phyloP scores from a whole-genome alignment of 37 sponge, comb jelly and placozoan species.

The Oscarella lobularis region DNA sequence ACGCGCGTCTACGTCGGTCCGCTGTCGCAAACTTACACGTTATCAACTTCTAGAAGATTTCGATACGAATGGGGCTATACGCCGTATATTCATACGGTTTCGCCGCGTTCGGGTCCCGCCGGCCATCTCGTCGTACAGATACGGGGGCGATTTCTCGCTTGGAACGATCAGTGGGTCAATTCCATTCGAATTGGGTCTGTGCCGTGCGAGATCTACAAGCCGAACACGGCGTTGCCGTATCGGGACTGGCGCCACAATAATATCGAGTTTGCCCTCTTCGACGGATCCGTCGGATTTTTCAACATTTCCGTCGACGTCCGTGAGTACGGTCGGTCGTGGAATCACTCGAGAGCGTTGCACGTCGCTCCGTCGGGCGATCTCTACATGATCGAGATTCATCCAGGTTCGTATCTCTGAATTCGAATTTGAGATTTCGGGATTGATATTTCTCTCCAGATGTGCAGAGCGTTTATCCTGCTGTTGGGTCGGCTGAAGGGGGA shows the following conservation, averaged over 20 bases:
- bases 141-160: not conserved
- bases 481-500: slow-evolving; percentile 37
- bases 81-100: not conserved
- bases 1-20: not conserved
- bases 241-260: not conserved
- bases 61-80: not conserved
- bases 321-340: slow-evolving; percentile 1
- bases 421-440: not conserved
- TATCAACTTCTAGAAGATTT: too few relatives aligned
- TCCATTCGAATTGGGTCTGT: not conserved
- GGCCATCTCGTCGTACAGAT: not conserved
- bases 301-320: not conserved
- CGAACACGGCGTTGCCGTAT: not conserved
- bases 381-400: not conserved
- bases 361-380: not conserved
- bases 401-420: too few relatives aligned
- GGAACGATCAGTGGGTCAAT: not conserved
- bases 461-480: slow-evolving; percentile 9
- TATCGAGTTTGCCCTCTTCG: not conserved
- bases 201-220: not conserved
- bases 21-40: not conserved
- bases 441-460: not conserved
- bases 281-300: not conserved
- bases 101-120: not conserved
- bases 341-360: not conserved